phyloP scores from a whole-genome alignment of 2,113 vertebrate genomes.

The Carassius gibelio region DNA sequence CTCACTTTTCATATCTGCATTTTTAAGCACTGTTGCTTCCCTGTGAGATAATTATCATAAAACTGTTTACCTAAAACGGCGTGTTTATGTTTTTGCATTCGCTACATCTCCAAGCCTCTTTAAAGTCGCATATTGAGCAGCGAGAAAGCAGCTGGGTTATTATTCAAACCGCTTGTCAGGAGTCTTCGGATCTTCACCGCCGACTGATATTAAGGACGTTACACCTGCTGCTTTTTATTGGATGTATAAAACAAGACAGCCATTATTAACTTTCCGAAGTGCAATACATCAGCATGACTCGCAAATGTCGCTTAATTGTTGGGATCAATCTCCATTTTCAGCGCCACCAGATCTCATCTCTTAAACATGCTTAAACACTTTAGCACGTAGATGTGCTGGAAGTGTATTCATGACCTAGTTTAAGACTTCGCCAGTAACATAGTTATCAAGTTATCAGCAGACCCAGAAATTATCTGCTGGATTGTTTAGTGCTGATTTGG shows the following conservation, averaged over 20 bases:
- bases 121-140: background rate
- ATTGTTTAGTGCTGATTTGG: background rate
- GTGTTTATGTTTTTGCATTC: constrained; percentile 31
- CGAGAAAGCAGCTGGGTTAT: constrained; percentile 15
- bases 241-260: constrained; percentile 36
- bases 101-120: background rate
- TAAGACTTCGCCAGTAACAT: constrained; percentile 32
- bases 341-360: background rate
- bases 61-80: constrained; percentile 47
- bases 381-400: constrained; percentile 53
- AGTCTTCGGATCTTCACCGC: background rate
- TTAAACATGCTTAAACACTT: constrained; percentile 22
- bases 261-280: constrained; percentile 26
- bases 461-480: background rate
- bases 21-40: constrained; percentile 29
- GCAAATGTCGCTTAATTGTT: constrained; percentile 7
- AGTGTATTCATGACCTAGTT: constrained; percentile 58
- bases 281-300: constrained; percentile 14
- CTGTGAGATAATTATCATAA: constrained; percentile 61
- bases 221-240: constrained; percentile 37
- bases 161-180: background rate
- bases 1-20: constrained; percentile 55
- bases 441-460: background rate
- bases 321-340: constrained; percentile 28
- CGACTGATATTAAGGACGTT: constrained; percentile 15